Conservation (phyloP, 2,113 vertebrate species). For the Nettapus auritus region DNA sequence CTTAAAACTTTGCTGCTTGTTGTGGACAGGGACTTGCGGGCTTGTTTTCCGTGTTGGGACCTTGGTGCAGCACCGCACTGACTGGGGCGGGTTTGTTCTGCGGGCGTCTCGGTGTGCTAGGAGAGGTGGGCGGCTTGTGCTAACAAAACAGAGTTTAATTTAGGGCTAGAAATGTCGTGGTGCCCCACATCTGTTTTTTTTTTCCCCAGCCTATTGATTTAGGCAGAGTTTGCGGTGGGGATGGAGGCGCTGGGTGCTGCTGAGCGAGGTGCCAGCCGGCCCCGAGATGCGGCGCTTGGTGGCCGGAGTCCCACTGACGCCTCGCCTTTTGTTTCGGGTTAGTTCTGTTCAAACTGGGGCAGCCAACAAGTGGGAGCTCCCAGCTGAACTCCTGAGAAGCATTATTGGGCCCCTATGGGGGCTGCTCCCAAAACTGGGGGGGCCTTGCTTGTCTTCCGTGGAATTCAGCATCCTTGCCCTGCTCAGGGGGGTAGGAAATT, state of each 20-base stretch:
- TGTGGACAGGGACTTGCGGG: accelerated
- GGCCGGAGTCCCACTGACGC: background rate
- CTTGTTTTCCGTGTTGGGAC: accelerated
- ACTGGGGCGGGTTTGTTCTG: background rate
- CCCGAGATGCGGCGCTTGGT: background rate
- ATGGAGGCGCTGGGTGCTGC: accelerated
- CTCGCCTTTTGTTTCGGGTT: background rate
- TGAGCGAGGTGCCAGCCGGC: background rate
- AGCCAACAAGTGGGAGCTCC: background rate
- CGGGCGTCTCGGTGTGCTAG: background rate
- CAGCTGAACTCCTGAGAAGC: accelerated
- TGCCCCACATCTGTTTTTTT: accelerated
- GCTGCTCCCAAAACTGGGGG: background rate
- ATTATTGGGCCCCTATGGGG: background rate
- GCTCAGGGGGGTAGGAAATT: background rate
- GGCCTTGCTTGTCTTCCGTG: background rate
- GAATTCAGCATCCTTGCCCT: background rate
- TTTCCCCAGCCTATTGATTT: background rate
- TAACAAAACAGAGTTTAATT: background rate
- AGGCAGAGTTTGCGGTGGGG: background rate
- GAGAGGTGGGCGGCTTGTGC: background rate
- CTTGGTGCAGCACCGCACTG: accelerated
- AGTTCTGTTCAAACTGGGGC: background rate
- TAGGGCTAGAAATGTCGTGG: background rate
- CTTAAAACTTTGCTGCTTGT: background rate